Base-by-base conservation (phyloP, 2,113 vertebrate species). In the Plecturocebus donacophilus region DNA sequence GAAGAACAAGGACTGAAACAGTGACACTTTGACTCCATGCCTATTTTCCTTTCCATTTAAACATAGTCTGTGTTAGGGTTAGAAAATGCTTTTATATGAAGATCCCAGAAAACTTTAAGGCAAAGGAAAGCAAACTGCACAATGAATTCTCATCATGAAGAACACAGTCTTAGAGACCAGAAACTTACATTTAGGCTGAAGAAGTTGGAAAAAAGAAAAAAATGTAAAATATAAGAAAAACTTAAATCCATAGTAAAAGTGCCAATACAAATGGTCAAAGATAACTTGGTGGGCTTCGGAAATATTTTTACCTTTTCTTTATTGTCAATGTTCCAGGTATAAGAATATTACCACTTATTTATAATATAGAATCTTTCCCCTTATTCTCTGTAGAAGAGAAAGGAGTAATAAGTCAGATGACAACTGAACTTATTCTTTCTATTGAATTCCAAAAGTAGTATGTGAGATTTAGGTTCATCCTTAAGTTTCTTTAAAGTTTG, bases 401-500 rank as follows among this genome's bases (percentile, higher is more conserved):
- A 58, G 3, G 2, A 76, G 2, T 61, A 81, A 13, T 54, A 80
- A 32, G 11, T 90, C 87, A 54, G n/a, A 35, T 73, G 25, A 81
- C 32, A 56, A 81, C 5, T 4, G 80, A 68, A 66, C 5, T 66
- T 61, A 73, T 64, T 87, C 35, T 90, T 87, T 27, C 70, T 49
- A 32, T n/a, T 96, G 52, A 68, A 40, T 91, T 96, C 49, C 30
- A 66, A 90, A 85, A 96, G 27, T 61, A 3, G 10, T 56, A 20
- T 40, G 30, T 76, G n/a, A 90, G 17, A 21, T 84, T 23, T 47
- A 27, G 42, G 1, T 17, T 64, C 19, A 70, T 83, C 13, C 52
- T 90, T 89, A 91, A 91, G 92, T 25, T 88, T 9, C 77, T 87
- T 96, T 68, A 32, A 52, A 95, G 76, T 66, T 93, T 94, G 35